A percentile compares a stretch with the other conserved stretches of the same genome.
These are phyloP conservation scores for Diploptera punctata DNA, from an alignment of 2,888 invertebrate species.

Conservation along the genomic window DNA sequence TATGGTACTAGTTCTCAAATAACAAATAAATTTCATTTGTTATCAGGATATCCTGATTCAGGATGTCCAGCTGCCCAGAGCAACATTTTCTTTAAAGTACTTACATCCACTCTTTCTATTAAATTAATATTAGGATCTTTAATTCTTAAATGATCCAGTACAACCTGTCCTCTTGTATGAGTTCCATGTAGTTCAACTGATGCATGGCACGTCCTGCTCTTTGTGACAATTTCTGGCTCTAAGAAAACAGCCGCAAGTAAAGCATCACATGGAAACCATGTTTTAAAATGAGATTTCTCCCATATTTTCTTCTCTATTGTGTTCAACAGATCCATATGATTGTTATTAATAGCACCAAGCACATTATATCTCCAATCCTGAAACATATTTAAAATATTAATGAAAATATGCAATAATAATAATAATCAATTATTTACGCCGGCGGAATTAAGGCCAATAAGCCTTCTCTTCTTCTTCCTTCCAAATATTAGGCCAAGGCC, in stretches of 20 bases:
- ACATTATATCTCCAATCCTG: constrained; percentile 38
- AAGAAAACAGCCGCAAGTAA: constrained; percentile 35
- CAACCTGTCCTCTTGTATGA: constrained; percentile 68
- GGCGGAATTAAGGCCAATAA: no score
- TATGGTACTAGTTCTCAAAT: no score
- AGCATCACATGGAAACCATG: constrained; percentile 60
- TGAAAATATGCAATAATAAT: no score
- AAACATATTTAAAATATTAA: no score
- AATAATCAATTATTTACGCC: no score
- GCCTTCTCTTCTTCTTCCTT: no score
- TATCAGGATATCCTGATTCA: neutral
- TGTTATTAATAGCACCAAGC: constrained; percentile 21
- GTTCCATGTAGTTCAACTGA: constrained; percentile 65
- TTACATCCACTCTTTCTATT: constrained; percentile 58
- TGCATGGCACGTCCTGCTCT: constrained; percentile 52
- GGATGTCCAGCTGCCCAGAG: constrained; percentile 54
- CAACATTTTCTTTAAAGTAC: constrained; percentile 58
- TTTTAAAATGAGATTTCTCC: constrained; percentile 25
- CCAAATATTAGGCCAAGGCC: no score
- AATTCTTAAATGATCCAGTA: constrained; percentile 61
- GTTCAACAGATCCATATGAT: constrained; percentile 36
- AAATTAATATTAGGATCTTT: constrained; percentile 55
- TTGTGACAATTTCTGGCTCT: constrained; percentile 29
- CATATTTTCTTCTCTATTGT: constrained; percentile 32
- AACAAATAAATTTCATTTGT: no score